Percentiles rank a stretch among this genome's conserved stretches.
Conservation (phyloP, 2,888 invertebrate genomes). For the Anticlea derivata region DNA sequence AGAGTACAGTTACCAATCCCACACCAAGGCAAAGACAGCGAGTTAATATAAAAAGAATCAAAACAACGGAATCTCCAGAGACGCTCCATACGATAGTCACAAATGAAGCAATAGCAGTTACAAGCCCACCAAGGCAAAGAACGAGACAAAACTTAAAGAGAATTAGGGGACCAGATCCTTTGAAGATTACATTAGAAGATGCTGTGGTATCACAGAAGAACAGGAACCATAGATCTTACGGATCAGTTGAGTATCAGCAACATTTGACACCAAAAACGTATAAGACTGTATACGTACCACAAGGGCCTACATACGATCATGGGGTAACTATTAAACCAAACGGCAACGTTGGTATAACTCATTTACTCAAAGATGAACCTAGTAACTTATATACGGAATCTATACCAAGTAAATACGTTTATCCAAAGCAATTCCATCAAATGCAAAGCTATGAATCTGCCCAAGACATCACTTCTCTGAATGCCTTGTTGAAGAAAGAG, state of each 20-base stretch:
- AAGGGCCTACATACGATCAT: slow-evolving; percentile 61
- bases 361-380: slow-evolving; percentile 44
- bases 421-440: slow-evolving; percentile 63
- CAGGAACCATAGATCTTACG: slow-evolving; percentile 73
- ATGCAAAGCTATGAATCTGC: slow-evolving; percentile 62
- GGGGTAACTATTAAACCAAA: slow-evolving; percentile 73
- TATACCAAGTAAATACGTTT: slow-evolving; percentile 58
- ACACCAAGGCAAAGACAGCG: slow-evolving; percentile 33
- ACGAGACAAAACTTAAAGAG: slow-evolving; percentile 35
- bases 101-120: slow-evolving; percentile 9
- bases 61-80: slow-evolving; percentile 36
- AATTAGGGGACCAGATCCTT: slow-evolving; percentile 44
- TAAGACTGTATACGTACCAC: slow-evolving; percentile 55
- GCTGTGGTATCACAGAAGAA: slow-evolving; percentile 50
- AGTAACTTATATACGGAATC: slow-evolving; percentile 56
- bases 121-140: slow-evolving; percentile 23
- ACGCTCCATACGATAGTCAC: slow-evolving; percentile 21
- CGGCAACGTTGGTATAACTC: slow-evolving; percentile 58
- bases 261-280: slow-evolving; percentile 54
- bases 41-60: slow-evolving; percentile 26
- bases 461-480: slow-evolving; percentile 70
- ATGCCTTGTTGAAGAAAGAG: slow-evolving; percentile 72
- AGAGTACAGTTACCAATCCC: slow-evolving; percentile 7
- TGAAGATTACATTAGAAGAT: slow-evolving; percentile 58
- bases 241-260: slow-evolving; percentile 59